phyloP scores from a whole-genome alignment of 1,140 invertebrate species.

The Drosophila ambigua region DNA sequence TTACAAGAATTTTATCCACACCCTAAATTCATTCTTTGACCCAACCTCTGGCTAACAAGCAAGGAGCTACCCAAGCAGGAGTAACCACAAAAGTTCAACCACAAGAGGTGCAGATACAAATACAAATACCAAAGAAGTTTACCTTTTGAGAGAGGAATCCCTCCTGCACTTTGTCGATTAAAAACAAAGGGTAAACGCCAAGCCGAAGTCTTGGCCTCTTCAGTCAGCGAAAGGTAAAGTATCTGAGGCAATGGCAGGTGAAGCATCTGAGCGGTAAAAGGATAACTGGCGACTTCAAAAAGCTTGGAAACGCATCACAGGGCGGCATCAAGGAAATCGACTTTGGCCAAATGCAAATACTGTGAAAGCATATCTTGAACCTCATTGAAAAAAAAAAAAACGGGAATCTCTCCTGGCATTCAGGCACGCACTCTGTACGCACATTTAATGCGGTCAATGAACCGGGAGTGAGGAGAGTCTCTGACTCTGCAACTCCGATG shows the following conservation, averaged over 20 bases:
- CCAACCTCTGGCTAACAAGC: too few relatives aligned
- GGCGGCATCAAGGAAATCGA: conserved; percentile 40
- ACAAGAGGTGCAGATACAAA: conserved; percentile 35
- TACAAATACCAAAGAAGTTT: conserved; percentile 42
- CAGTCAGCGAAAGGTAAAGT: conserved; percentile 21
- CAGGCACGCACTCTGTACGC: conserved; percentile 35
- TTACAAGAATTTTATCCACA: too few relatives aligned
- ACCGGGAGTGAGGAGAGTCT: conserved; percentile 48
- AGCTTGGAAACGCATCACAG: conserved; percentile 7
- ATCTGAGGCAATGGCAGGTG: too few relatives aligned
- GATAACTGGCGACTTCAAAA: conserved; percentile 44
- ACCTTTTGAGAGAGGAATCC: conserved; percentile 22
- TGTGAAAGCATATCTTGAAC: conserved; percentile 42
- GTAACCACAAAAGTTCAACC: conserved; percentile 44
- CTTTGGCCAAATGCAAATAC: conserved; percentile 47
- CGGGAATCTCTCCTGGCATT: conserved; percentile 1
- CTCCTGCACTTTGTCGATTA: conserved; percentile 67
- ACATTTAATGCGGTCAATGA: conserved; percentile 77
- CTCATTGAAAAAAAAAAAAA: conserved; percentile 18
- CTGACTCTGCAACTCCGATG: conserved; percentile 21
- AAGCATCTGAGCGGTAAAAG: conserved; percentile 14
- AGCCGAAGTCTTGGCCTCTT: conserved; percentile 34
- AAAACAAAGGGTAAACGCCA: conserved; percentile 54
- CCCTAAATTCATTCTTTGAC: too few relatives aligned
- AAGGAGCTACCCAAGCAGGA: not conserved